Evolutionary conservation across 2,113 vertebrate genomes (phyloP), one percentile per base, ranked within the genome.

Genomic region (Engystomops pustulosus): DNA sequence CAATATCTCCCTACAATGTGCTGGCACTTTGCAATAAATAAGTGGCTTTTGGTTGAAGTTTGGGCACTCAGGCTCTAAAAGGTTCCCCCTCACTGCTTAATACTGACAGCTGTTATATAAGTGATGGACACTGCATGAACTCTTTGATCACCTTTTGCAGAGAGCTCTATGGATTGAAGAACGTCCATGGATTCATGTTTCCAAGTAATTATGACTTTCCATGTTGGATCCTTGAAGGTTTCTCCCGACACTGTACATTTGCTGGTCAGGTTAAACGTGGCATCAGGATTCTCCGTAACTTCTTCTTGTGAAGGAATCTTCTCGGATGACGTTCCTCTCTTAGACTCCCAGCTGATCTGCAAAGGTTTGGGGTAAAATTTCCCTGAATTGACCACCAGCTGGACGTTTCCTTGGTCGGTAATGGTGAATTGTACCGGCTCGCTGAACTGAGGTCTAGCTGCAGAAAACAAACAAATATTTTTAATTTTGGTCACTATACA

Each of bases 381-480:
- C 3, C 34, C 18, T 60, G 76, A 30, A 2, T 1, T 67, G 12
- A 20, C 38, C 18, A 41, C 65, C 8, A 60, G 27, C 6, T 25
- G 41, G 10, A 83, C 71, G n/a, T 83, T 41, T 76, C 55, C 70
- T 8, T 74, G 25, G 18, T 34, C 14, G 45, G 41, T 65, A 23
- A 67, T 6, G 7, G 18, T 18, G 14, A 76, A 34, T 10, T 38
- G 12, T 36, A 76, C 11, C 4, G 71, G 71, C 38, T 83, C 71
- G 25, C 18, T 11, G 17, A 83, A 65, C 71, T 49, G 58, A 53
- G 81, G 81, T 76, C 76, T 83, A 12, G 71, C 81, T 83, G 81
- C 15, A 76, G 55, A 44, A 76, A 3, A 30, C 25, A 62, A 65
- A 62, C 27, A 17, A 34, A 62, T 55, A 38, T 12, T 34, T 58